These are phyloP conservation scores for Limanda limanda DNA, from an alignment of 2,113 vertebrate genomes.

Conservation along the genomic window DNA sequence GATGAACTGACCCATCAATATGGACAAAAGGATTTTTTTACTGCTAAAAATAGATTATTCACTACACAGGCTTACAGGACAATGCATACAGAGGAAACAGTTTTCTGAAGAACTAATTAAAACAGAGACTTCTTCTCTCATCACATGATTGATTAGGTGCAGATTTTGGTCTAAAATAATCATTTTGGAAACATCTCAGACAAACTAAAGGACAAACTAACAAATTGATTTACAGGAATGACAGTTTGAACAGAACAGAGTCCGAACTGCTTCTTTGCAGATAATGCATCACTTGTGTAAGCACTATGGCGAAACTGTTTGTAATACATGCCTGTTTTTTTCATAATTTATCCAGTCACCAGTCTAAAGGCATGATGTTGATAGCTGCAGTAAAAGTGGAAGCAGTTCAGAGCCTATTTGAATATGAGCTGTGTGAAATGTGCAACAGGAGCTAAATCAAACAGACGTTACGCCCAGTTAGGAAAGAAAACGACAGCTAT, in stretches of 20 bases:
- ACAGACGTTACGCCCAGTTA: background rate
- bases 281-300: background rate
- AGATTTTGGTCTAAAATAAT: no score
- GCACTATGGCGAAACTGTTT: background rate
- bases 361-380: background rate
- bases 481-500: constrained; percentile 7
- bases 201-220: no score
- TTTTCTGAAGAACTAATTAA: background rate
- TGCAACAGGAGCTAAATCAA: constrained; percentile 31
- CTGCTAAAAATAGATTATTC: constrained; percentile 3
- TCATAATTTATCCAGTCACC: background rate
- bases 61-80: background rate
- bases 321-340: background rate
- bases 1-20: constrained; percentile 7
- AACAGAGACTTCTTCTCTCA: background rate
- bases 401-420: background rate
- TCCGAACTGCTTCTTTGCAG: background rate
- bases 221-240: no score
- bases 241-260: no score
- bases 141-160: background rate
- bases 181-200: no score
- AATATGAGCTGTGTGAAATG: constrained; percentile 2
- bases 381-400: constrained; percentile 11
- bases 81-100: background rate
- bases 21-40: constrained; percentile 18